Base-by-base conservation (phyloP, 1,140 invertebrate genomes). In the Calycopis cecrops region DNA sequence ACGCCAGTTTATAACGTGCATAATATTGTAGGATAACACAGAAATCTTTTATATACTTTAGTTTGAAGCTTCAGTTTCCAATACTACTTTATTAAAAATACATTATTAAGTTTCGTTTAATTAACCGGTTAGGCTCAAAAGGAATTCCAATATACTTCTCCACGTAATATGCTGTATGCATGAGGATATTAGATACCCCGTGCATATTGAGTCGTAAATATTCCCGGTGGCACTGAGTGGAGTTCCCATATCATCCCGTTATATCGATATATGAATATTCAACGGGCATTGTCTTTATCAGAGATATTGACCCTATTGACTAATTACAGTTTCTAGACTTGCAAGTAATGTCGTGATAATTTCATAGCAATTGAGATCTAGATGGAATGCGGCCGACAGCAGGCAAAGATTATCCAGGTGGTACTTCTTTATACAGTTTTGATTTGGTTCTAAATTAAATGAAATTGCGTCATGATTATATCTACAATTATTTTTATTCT, bases 181-280 rank as follows among this genome's bases (percentile, higher is more conserved):
- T 44, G 40, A 12, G 40, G 16, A 44, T 44, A 44, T 44, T 44
- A 44, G 14, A 16, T 44, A 16, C 14, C 21, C 40, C 14, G 40
- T 44, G 40, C 40, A 44, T 44, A 44, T 44, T 14, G 14, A 44
- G 16, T 16, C 40, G 40, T 12, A 44, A 44, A 44, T 16, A 44
- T 44, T 44, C 40, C 40, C 40, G 12, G 16, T 44, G 40, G 40
- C 9, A 44, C 35, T 37, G 35, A 44, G 17, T 16, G 40, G 9
- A 14, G 7, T 9, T 44, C 40, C 17, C 40, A 16, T 40, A 40
- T 8, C 17, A 44, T 16, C 40, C 40, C 40, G 40, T 44, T 44
- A 44, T 44, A 16, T 16, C 16, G 9, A 44, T 16, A 17, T 16
- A 44, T 44, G 40, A 44, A 44, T 44, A 44, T 44, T 17, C 16